Percentiles rank a stretch among this genome's conserved stretches.
These are phyloP conservation scores for Patella pellucida DNA, from an alignment of 2,888 invertebrate genomes.

Conservation along the genomic window DNA sequence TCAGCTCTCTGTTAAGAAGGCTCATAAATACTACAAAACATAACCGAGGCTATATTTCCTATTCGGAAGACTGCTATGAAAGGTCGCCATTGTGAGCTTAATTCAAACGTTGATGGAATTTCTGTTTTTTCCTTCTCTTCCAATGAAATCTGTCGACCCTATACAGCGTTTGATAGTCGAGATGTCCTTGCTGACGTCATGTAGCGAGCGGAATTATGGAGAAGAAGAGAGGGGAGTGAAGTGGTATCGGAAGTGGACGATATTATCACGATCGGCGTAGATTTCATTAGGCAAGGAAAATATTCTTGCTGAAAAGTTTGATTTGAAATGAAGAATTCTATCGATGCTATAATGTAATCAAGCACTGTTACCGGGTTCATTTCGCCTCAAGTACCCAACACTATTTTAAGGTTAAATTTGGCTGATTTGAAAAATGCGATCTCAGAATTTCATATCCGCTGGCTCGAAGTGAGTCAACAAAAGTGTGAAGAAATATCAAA, in stretches of 20 bases:
- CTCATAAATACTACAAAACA: too few species aligned
- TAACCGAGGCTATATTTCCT: too few species aligned
- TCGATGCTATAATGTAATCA: constrained; percentile 34
- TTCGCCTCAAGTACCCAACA: constrained; percentile 8
- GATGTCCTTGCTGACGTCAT: neutral
- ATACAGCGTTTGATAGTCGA: too few species aligned
- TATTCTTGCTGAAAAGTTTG: constrained; percentile 37
- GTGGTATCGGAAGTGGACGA: constrained; percentile 15
- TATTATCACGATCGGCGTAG: constrained; percentile 24
- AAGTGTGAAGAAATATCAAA: constrained; percentile 25
- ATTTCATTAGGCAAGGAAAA: constrained; percentile 40
- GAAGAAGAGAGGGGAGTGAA: neutral
- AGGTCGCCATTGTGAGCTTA: too few species aligned
- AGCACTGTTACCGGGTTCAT: constrained; percentile 10
- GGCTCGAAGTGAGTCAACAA: constrained; percentile 32
- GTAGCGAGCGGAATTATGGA: neutral
- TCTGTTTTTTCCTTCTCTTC: too few species aligned
- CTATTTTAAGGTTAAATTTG: constrained; percentile 38
- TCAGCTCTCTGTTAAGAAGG: too few species aligned
- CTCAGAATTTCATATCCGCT: constrained; percentile 28
- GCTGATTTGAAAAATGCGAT: constrained; percentile 26
- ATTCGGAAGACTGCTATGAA: too few species aligned
- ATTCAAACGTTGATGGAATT: too few species aligned
- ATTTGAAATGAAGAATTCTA: constrained; percentile 37
- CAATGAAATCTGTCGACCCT: too few species aligned